Conservation (phyloP, 92 coral and sea anemone genomes). For the Pocillopora grandis region DNA sequence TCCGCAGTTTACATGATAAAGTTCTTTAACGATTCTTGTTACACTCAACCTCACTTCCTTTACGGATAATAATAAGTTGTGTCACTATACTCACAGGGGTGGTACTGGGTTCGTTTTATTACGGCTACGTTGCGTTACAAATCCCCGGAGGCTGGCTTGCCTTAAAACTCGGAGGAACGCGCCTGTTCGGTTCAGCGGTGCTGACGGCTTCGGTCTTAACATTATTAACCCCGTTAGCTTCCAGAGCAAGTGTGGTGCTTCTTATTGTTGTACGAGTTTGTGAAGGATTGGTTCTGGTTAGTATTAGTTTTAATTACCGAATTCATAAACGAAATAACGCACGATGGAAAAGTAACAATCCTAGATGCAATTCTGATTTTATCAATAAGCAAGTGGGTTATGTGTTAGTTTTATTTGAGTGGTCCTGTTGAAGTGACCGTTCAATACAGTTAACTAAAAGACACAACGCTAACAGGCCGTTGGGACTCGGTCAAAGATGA, state of each 20-base stretch:
- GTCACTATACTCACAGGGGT: conserved; percentile 54
- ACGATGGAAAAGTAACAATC: too few relatives aligned
- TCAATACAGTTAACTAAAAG: too few relatives aligned
- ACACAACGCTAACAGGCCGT: too few relatives aligned
- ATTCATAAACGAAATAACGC: too few relatives aligned
- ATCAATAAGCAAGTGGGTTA: too few relatives aligned
- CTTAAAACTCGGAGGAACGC: conserved; percentile 76
- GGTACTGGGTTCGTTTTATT: conserved; percentile 89
- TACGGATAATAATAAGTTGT: neutral
- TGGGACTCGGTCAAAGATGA: too few relatives aligned
- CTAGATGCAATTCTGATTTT: neutral
- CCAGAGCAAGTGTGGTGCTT: conserved; percentile 71
- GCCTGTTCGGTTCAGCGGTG: conserved; percentile 80
- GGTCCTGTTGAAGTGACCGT: too few relatives aligned
- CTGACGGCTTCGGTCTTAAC: conserved; percentile 71
- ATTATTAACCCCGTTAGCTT: conserved; percentile 79
- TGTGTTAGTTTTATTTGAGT: too few relatives aligned
- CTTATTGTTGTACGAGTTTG: conserved; percentile 64
- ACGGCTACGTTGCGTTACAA: conserved; percentile 85
- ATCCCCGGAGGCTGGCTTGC: conserved; percentile 93
- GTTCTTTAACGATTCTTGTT: neutral
- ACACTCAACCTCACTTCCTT: neutral
- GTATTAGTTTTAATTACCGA: neutral
- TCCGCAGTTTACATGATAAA: neutral
- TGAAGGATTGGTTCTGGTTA: conserved; percentile 88